Percentiles rank a stretch among this genome's conserved stretches.
phyloP scores from a whole-genome alignment of 92 coral and sea anemone genomes.

The Montipora capitata region DNA sequence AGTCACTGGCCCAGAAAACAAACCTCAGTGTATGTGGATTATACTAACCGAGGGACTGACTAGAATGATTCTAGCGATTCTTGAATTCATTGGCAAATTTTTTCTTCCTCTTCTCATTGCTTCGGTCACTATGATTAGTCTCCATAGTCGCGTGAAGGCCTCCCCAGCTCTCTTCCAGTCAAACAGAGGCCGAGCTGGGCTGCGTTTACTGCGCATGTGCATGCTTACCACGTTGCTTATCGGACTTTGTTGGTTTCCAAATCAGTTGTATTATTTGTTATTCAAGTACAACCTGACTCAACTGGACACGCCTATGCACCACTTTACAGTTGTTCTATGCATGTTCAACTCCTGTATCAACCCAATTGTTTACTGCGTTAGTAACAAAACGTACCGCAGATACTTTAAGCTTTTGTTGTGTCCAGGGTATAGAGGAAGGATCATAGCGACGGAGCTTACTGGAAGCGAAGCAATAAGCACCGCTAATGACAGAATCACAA shows the following conservation, averaged over 20 bases:
- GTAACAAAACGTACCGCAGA: constrained; percentile 65
- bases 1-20: constrained; percentile 33
- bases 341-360: constrained; percentile 82
- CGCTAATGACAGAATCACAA: background rate
- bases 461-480: constrained; percentile 16
- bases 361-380: constrained; percentile 75
- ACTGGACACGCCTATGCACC: constrained; percentile 73
- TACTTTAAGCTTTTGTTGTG: constrained; percentile 50
- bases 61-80: constrained; percentile 82
- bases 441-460: constrained; percentile 25
- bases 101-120: constrained; percentile 80
- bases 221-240: constrained; percentile 69
- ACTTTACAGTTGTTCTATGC: constrained; percentile 75
- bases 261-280: constrained; percentile 77
- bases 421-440: constrained; percentile 48
- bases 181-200: constrained; percentile 86
- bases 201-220: constrained; percentile 83
- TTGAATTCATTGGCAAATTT: constrained; percentile 86
- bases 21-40: constrained; percentile 81
- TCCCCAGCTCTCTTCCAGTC: constrained; percentile 81
- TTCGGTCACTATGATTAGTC: constrained; percentile 76
- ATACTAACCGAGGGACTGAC: constrained; percentile 66
- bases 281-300: constrained; percentile 72
- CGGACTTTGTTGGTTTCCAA: constrained; percentile 82
- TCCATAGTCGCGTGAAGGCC: constrained; percentile 65